Conservation (phyloP, 2,888 invertebrate genomes). For the Drosophila buzzatii region DNA sequence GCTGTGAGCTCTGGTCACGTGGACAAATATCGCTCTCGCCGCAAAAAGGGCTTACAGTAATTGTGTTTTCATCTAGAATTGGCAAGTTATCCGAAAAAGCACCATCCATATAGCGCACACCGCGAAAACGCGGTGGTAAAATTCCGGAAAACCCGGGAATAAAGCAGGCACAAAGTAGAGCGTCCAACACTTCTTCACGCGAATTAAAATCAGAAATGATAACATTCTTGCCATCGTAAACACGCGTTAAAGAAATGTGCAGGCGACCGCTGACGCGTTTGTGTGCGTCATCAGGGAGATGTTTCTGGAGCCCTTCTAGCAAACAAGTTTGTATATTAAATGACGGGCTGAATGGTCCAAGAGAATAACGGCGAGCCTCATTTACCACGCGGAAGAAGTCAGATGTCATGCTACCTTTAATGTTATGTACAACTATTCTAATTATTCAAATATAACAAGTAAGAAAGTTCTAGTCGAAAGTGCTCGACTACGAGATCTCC, state of each 20-base stretch:
- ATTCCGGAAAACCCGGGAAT: conserved; percentile 98
- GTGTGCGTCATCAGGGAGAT: conserved; percentile 95
- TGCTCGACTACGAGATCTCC: too few relatives aligned
- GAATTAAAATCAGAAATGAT: conserved; percentile 96
- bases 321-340: conserved; percentile 97
- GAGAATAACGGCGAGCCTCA: conserved; percentile 94
- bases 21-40: conserved; percentile 99
- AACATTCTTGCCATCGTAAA: conserved; percentile 97
- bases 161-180: conserved; percentile 96
- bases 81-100: conserved; percentile 98
- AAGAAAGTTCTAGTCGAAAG: too few relatives aligned
- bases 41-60: conserved; percentile 98
- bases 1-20: conserved; percentile 92
- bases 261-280: conserved; percentile 95
- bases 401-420: conserved; percentile 88
- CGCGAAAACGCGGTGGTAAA: conserved; percentile 94
- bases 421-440: neutral
- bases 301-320: conserved; percentile 93
- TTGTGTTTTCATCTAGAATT: conserved; percentile 95
- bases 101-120: conserved; percentile 96
- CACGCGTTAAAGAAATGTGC: conserved; percentile 97
- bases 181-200: conserved; percentile 95
- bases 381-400: conserved; percentile 95
- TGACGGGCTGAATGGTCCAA: conserved; percentile 98
- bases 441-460: neutral